phyloP scores from a whole-genome alignment of 2,113 vertebrate species.

The Dascyllus trimaculatus region DNA sequence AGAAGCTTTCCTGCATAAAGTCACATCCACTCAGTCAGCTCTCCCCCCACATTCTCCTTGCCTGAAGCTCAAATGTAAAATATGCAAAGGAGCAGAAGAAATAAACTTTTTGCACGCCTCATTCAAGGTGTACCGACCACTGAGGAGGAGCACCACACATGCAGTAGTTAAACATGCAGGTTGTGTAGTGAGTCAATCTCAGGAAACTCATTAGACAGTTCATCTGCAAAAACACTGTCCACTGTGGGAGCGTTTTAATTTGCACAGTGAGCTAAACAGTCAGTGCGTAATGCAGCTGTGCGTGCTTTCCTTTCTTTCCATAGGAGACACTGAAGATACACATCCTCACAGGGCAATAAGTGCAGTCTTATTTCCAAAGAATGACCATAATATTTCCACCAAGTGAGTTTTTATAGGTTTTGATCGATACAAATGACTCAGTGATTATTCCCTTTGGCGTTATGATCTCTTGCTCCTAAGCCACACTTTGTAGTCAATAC shows the following conservation, averaged over 20 bases:
- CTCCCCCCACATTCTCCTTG: too few species aligned
- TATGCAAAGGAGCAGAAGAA: too few species aligned
- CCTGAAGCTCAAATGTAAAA: too few species aligned
- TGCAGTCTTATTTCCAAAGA: background rate
- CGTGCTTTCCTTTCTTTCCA: background rate
- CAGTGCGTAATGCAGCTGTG: background rate
- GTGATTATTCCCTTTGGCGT: slow-evolving; percentile 1
- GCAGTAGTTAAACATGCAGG: too few species aligned
- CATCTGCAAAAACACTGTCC: slow-evolving; percentile 8
- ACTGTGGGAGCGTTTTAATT: too few species aligned
- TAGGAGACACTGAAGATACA: background rate
- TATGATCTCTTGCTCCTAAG: slow-evolving; percentile 28
- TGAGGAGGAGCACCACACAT: too few species aligned
- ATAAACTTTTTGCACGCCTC: too few species aligned
- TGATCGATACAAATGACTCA: slow-evolving; percentile 37
- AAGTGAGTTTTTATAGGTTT: background rate
- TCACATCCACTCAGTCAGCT: too few species aligned
- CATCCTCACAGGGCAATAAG: slow-evolving; percentile 1
- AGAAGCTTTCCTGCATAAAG: too few species aligned
- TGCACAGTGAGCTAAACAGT: too few species aligned
- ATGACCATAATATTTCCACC: slow-evolving; percentile 1
- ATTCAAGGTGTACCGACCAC: too few species aligned
- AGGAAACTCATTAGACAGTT: slow-evolving; percentile 41
- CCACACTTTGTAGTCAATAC: background rate
- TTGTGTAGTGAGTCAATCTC: slow-evolving; percentile 31